phyloP scores from a whole-genome alignment of 2,888 invertebrate species.

The Lucinisca nassula region DNA sequence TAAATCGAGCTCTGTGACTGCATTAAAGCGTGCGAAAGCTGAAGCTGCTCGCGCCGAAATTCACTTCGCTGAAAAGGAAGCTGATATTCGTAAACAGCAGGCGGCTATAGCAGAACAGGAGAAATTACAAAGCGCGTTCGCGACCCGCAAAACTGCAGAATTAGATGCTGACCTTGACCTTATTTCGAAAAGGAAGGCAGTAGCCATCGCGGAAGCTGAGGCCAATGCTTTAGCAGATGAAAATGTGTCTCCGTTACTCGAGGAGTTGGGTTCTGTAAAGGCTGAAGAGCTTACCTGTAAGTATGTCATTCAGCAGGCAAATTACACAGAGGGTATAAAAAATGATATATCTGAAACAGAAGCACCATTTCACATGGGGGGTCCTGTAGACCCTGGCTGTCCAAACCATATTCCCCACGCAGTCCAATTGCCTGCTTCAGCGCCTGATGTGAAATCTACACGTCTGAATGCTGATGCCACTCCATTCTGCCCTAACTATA shows the following conservation, averaged over 20 bases:
- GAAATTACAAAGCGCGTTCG: not conserved
- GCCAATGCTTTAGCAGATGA: not conserved
- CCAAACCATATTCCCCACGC: not conserved
- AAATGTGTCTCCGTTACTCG: not conserved
- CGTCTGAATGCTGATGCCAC: not conserved
- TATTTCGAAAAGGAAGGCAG: constrained; percentile 15
- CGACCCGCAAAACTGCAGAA: constrained; percentile 11
- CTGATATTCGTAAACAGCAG: constrained; percentile 13
- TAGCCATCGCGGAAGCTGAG: constrained; percentile 25
- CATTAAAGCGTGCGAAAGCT: not conserved
- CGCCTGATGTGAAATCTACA: too few species aligned
- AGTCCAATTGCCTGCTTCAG: not conserved
- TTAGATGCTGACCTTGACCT: constrained; percentile 29
- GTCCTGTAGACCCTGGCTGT: not conserved
- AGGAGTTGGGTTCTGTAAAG: not conserved
- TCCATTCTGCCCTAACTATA: not conserved
- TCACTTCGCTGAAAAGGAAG: constrained; percentile 24
- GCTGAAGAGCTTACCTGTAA: not conserved
- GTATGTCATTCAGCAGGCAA: not conserved
- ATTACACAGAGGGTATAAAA: not conserved
- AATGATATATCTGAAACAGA: too few species aligned
- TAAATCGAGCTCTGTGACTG: too few species aligned
- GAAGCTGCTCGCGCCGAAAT: constrained; percentile 20
- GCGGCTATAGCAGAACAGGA: constrained; percentile 17
- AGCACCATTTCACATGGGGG: not conserved